A percentile compares a stretch with the other conserved stretches of the same genome.
These are phyloP conservation scores for Stenchaetothrips biformis DNA, from an alignment of 2,888 invertebrate genomes.

Conservation along the genomic window DNA sequence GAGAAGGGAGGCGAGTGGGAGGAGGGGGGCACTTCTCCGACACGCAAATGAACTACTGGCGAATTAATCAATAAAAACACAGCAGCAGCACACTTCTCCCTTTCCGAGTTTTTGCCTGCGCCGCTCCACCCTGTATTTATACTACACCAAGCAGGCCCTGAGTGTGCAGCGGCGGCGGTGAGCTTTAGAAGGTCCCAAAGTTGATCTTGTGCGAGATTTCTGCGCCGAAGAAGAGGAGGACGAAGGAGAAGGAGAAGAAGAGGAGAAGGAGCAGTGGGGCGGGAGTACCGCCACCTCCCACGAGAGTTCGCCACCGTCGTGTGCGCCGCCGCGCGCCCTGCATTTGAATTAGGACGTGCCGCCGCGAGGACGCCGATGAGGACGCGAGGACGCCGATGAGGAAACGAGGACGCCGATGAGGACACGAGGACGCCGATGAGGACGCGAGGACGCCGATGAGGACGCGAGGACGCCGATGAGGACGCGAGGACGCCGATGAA, in stretches of 20 bases:
- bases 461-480: no score
- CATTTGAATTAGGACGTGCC: conserved; percentile 12
- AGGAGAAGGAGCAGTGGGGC: no score
- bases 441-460: no score
- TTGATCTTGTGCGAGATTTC: conserved; percentile 24
- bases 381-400: no score
- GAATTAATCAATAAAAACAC: conserved; percentile 25
- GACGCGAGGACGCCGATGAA: no score
- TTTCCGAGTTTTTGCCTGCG: background rate
- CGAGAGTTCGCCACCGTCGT: background rate
- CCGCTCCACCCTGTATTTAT: background rate
- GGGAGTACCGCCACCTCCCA: no score
- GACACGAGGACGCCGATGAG: no score
- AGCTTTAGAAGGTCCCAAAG: conserved; percentile 3
- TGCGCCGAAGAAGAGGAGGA: background rate
- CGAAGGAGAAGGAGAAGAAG: no score
- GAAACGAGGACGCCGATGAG: no score
- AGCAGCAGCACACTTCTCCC: conserved; percentile 17
- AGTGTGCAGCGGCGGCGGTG: background rate
- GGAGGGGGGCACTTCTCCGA: conserved; percentile 9
- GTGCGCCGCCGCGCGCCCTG: background rate
- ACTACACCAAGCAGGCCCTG: background rate
- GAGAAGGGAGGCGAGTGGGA: background rate
- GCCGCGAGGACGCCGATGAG: background rate
- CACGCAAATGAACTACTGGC: conserved; percentile 24